Evolutionary conservation across 2,113 vertebrate species (phyloP).

Genomic region (Carassius carassius): DNA sequence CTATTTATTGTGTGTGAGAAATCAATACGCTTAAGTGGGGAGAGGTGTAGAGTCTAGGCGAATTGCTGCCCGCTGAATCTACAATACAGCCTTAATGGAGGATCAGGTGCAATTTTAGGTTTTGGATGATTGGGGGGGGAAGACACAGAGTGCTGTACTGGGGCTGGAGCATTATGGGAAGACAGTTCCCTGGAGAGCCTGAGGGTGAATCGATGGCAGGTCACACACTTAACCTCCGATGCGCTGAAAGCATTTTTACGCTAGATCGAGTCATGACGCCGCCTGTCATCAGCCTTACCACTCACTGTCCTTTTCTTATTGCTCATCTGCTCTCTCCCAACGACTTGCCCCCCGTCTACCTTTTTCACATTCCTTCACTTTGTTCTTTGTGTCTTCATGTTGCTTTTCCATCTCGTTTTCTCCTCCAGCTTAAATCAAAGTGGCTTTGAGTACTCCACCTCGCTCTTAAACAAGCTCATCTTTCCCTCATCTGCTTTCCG

Average conservation of each 20-base stretch:
- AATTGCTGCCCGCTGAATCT: background rate
- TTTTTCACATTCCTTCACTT: slow-evolving; percentile 10
- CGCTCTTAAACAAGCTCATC: slow-evolving; percentile 45
- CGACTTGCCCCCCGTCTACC: background rate
- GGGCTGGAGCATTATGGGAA: slow-evolving; percentile 48
- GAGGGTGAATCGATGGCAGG: slow-evolving; percentile 66
- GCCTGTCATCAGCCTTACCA: slow-evolving; percentile 57
- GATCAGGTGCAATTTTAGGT: slow-evolving; percentile 7
- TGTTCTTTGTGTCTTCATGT: background rate
- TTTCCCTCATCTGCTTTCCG: slow-evolving; percentile 9
- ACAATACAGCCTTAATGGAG: slow-evolving; percentile 22
- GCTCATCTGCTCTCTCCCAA: slow-evolving; percentile 27
- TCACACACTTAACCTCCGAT: slow-evolving; percentile 64
- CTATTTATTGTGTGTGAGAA: slow-evolving; percentile 77
- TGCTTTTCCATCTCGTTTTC: background rate
- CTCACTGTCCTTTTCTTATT: slow-evolving; percentile 16
- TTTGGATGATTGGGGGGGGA: background rate
- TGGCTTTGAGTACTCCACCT: background rate
- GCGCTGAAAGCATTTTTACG: slow-evolving; percentile 72
- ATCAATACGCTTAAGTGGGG: slow-evolving; percentile 80
- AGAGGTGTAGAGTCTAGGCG: slow-evolving; percentile 59
- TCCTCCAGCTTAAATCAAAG: background rate
- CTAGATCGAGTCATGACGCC: slow-evolving; percentile 70
- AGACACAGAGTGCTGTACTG: slow-evolving; percentile 2
- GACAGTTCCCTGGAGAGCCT: slow-evolving; percentile 25